phyloP scores from a whole-genome alignment of 30 jellyfish, hydroid and myxozoan species.

The Morbakka virulenta region DNA sequence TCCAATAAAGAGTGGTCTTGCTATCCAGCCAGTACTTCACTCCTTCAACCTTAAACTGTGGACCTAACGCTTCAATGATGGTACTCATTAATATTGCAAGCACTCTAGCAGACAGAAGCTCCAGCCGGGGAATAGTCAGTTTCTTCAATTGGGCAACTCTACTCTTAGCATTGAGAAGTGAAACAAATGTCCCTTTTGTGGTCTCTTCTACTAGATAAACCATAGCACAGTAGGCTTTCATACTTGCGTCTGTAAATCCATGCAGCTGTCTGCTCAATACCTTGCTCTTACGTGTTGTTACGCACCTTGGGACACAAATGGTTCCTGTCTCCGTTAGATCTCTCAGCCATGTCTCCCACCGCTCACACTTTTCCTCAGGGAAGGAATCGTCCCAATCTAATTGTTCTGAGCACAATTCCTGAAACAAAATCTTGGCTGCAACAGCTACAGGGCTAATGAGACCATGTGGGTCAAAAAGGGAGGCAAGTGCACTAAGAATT shows the following conservation, averaged over 20 bases:
- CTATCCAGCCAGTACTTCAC: constrained; percentile 44
- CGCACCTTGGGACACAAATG: neutral
- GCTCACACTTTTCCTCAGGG: constrained; percentile 4
- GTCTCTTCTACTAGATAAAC: constrained; percentile 15
- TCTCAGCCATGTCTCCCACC: constrained; percentile 16
- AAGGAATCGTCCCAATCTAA: constrained; percentile 5
- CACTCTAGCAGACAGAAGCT: constrained; percentile 45
- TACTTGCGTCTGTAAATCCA: constrained; percentile 9
- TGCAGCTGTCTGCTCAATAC: neutral
- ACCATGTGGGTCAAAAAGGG: constrained; percentile 13
- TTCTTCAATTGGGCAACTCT: constrained; percentile 44
- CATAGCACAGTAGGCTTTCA: constrained; percentile 10
- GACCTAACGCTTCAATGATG: constrained; percentile 19
- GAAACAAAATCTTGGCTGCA: constrained; percentile 1
- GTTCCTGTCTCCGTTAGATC: neutral
- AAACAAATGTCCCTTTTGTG: neutral
- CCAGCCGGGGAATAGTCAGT: constrained; percentile 43
- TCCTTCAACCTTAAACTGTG: constrained; percentile 1
- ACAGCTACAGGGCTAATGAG: constrained; percentile 13
- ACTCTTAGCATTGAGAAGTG: constrained; percentile 20
- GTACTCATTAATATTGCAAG: constrained; percentile 28
- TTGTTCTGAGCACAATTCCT: constrained; percentile 1
- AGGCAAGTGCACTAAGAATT: no score
- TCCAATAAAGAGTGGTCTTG: constrained; percentile 47
- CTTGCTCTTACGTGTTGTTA: neutral